Evolutionary conservation across 1,140 invertebrate species (phyloP).

Genomic region (Panagrolaimus sp.): DNA sequence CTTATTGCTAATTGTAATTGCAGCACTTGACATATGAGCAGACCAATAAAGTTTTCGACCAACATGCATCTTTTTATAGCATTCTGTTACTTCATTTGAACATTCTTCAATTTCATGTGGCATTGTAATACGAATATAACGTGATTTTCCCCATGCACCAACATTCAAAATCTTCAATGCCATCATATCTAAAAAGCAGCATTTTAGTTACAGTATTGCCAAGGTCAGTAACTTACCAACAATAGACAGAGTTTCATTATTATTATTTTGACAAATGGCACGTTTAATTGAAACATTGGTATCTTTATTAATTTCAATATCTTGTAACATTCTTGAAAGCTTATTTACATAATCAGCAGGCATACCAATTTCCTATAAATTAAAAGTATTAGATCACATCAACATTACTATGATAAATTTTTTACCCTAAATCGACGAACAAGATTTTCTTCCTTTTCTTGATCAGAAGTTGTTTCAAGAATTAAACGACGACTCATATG

Average conservation of each 20-base stretch:
- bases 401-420: conserved; percentile 10
- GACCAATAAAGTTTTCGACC: conserved; percentile 98
- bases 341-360: conserved; percentile 99
- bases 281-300: conserved; percentile 61
- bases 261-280: conserved; percentile 54
- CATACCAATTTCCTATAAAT: conserved; percentile 77
- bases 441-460: conserved; percentile 98
- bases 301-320: conserved; percentile 86
- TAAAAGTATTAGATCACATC: conserved; percentile 26
- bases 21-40: conserved; percentile 98
- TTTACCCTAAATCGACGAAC: conserved; percentile 67
- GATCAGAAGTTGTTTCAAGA: conserved; percentile 90
- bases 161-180: conserved; percentile 87
- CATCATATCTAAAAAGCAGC: conserved; percentile 59
- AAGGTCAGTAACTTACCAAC: conserved; percentile 12
- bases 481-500: conserved; percentile 91
- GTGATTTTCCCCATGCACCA: conserved; percentile 84
- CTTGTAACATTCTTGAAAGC: conserved; percentile 81
- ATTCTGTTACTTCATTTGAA: conserved; percentile 84
- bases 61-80: conserved; percentile 74
- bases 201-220: background rate
- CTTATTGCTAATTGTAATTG: conserved; percentile 84
- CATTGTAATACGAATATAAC: conserved; percentile 83
- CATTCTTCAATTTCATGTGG: conserved; percentile 92
- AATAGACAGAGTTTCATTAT: conserved; percentile 29